These are phyloP conservation scores for Campodea augens DNA, from an alignment of 1,140 invertebrate genomes.

Conservation along the genomic window DNA sequence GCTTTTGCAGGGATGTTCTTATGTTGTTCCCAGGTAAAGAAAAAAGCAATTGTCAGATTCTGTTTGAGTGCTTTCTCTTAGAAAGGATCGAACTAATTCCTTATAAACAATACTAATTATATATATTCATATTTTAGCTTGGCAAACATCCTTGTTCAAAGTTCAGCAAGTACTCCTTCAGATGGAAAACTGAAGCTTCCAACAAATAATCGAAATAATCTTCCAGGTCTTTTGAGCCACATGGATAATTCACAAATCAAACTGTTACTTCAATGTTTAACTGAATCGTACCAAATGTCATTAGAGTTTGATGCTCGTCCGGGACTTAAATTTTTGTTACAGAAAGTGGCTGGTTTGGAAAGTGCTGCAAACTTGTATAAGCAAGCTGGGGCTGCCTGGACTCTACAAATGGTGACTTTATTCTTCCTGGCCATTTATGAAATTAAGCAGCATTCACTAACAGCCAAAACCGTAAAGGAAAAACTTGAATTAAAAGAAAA, in stretches of 20 bases:
- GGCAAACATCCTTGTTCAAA: constrained; percentile 24
- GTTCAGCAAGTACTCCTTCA: constrained; percentile 15
- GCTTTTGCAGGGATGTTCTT: constrained; percentile 42
- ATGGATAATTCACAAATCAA: constrained; percentile 29
- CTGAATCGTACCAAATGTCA: constrained; percentile 57
- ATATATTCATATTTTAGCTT: constrained; percentile 23
- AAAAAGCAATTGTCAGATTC: neutral
- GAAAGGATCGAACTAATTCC: constrained; percentile 21
- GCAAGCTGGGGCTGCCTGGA: constrained; percentile 77
- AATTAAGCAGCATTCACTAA: constrained; percentile 34
- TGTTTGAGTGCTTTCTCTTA: constrained; percentile 16
- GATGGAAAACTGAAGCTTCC: no score
- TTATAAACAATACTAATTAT: constrained; percentile 23
- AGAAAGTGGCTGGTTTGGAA: constrained; percentile 74
- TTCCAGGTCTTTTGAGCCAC: constrained; percentile 26
- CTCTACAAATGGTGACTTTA: constrained; percentile 67
- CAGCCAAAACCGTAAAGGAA: constrained; percentile 38
- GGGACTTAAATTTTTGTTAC: constrained; percentile 77
- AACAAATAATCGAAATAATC: no score
- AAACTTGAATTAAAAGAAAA: constrained; percentile 11
- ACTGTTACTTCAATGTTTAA: constrained; percentile 52
- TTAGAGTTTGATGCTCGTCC: constrained; percentile 72
- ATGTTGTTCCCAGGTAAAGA: constrained; percentile 32
- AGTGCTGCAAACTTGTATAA: constrained; percentile 80
- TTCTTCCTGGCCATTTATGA: constrained; percentile 57